Evolutionary conservation across 2,888 invertebrate genomes (phyloP).

Genomic region (Thymelicus acteon): DNA sequence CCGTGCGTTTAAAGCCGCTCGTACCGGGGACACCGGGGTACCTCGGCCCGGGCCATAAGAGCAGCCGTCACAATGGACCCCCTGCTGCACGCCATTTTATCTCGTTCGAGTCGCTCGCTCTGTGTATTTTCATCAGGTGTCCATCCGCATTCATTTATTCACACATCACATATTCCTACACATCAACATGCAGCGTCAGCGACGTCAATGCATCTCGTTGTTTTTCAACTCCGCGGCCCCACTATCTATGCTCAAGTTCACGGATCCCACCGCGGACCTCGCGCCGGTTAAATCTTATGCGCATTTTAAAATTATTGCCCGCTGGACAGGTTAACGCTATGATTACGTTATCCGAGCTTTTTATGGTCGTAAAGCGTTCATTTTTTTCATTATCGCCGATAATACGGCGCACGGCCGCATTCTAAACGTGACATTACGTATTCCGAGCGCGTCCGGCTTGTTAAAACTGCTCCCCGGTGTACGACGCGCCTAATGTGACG

Average conservation of each 20-base stretch:
- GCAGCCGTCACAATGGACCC: conserved; percentile 73
- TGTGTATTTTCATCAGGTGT: conserved; percentile 68
- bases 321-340: conserved; percentile 49
- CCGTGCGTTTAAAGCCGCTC: conserved; percentile 81
- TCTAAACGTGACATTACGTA: conserved; percentile 64
- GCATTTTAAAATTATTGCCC: conserved; percentile 48
- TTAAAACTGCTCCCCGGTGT: conserved; percentile 69
- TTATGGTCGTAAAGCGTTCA: conserved; percentile 52
- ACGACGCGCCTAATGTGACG: conserved; percentile 59
- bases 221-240: conserved; percentile 22
- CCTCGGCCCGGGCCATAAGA: conserved; percentile 64
- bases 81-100: conserved; percentile 76
- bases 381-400: conserved; percentile 67
- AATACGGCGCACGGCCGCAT: conserved; percentile 61
- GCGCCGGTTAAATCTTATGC: conserved; percentile 31
- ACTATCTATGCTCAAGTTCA: conserved; percentile 26
- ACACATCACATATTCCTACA: conserved; percentile 38
- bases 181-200: conserved; percentile 50
- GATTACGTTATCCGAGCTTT: conserved; percentile 47
- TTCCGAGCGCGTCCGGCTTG: conserved; percentile 67
- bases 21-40: conserved; percentile 54
- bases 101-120: conserved; percentile 66
- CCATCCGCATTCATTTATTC: conserved; percentile 67
- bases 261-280: conserved; percentile 6
- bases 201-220: conserved; percentile 45